These are phyloP conservation scores for Glaucomys volans DNA, from an alignment of 2,113 vertebrate species.

Conservation along the genomic window DNA sequence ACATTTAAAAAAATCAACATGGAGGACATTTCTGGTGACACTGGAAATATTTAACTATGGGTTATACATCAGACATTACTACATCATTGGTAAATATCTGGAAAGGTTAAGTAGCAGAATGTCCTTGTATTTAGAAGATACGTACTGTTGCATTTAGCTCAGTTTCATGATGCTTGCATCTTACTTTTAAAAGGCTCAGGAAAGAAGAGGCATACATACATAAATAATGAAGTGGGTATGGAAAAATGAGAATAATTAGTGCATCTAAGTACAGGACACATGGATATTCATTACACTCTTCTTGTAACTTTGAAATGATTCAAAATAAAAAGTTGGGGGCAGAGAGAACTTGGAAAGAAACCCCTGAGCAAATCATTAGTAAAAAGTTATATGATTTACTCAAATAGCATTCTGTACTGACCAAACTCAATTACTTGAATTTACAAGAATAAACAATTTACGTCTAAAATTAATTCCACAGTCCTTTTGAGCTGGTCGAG, in stretches of 20 bases:
- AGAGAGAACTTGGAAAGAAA: not conserved
- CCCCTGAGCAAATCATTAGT: not conserved
- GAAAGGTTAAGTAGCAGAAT: not conserved
- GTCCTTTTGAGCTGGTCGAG: not conserved
- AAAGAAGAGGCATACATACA: not conserved
- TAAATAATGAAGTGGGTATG: not conserved
- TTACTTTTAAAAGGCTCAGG: not conserved
- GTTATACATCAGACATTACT: not conserved
- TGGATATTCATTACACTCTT: not conserved
- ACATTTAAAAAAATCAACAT: not conserved
- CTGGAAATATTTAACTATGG: not conserved
- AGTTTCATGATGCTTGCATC: not conserved
- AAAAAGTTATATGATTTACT: slow-evolving; percentile 36
- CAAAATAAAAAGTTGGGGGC: not conserved
- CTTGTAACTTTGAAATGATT: not conserved
- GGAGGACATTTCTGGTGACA: not conserved
- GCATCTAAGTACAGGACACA: not conserved
- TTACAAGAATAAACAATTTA: slow-evolving; percentile 47
- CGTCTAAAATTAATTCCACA: not conserved
- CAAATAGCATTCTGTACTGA: not conserved
- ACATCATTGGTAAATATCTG: not conserved
- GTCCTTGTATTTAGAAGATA: not conserved
- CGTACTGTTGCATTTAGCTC: not conserved
- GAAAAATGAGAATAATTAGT: not conserved
- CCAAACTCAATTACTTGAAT: slow-evolving; percentile 41